Evolutionary conservation across 2,797 vertebrate genomes (phyloP), one percentile per base, ranked within the genome.

Genomic region (Echeneis naucrates): DNA sequence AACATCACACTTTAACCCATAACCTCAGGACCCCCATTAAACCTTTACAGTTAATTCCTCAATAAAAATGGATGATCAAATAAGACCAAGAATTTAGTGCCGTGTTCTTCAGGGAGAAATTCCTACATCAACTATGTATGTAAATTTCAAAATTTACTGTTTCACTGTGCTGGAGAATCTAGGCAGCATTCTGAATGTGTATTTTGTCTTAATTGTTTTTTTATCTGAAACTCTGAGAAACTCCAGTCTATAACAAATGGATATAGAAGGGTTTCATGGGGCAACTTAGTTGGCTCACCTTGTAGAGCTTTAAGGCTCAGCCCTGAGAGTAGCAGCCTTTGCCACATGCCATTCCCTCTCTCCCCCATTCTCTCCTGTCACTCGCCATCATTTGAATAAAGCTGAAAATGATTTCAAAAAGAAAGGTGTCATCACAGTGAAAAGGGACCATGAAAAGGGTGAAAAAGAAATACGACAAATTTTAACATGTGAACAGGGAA

Each of bases 21-120:
- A 35, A 33, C 27, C 8, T 33, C 23, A 40, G 2, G 2, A 30
- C 26, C 8, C 37, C 9, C 1, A 64, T 72, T 30, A 42, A 50
- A 62, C 60, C 21, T 10, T 40, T 11, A 11, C 10, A 40, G 23
- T 57, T 3, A 65, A 77, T 60, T 51, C 35, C 16, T 47, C 8
- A 14, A 67, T 32, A 42, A 26, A 67, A 35, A 60, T 24, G 45
- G 37, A 38, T 47, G 24, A 57, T 62, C 24, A 61, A 42, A 55
- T 45, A 56, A 32, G 24, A 56, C 8, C 21, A 54, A 68, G 4
- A 47, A 60, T 35, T 33, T 11, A 2, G 3, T n/a, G 23, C 24
- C 37, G 26, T 24, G 23, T 17, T 55, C 14, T 32, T 30, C 8
- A 53, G 1, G 21, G 21, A 33, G 33, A 26, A 33, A 21, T 24